A percentile compares a stretch with the other conserved stretches of the same genome.
These are phyloP conservation scores for Lepidurus arcticus DNA, from an alignment of 1,140 invertebrate species.

Conservation along the genomic window DNA sequence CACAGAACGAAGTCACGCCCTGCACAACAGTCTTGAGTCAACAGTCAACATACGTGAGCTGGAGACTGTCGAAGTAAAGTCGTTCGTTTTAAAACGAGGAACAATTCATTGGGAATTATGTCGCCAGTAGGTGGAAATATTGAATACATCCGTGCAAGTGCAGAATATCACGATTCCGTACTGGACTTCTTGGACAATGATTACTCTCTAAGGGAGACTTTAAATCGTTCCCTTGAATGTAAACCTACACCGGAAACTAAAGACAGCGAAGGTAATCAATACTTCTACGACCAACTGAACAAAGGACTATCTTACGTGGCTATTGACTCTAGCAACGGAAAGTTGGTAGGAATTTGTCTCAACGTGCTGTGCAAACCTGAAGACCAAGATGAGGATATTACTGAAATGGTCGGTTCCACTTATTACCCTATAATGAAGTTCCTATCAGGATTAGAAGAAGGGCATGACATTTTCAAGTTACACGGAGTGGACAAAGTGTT, in stretches of 20 bases:
- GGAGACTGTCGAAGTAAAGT: background rate
- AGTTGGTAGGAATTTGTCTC: slow-evolving; percentile 26
- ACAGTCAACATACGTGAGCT: background rate
- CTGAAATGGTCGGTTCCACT: background rate
- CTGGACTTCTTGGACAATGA: background rate
- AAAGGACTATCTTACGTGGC: slow-evolving; percentile 27
- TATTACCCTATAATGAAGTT: slow-evolving; percentile 19
- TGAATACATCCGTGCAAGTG: background rate
- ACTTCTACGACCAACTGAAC: background rate
- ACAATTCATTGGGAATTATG: background rate
- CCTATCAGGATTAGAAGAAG: slow-evolving; percentile 25
- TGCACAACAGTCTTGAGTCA: background rate
- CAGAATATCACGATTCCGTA: background rate
- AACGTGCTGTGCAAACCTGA: slow-evolving; percentile 28
- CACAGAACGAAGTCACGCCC: no score
- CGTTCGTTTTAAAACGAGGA: background rate
- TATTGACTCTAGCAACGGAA: slow-evolving; percentile 19
- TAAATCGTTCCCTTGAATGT: background rate
- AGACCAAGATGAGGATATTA: background rate
- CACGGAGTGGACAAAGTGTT: slow-evolving; percentile 20
- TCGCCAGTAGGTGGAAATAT: background rate
- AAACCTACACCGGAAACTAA: no score
- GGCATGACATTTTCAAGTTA: slow-evolving; percentile 26
- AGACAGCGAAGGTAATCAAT: background rate
- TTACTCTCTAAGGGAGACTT: background rate